phyloP scores from a whole-genome alignment of 2,797 vertebrate species.

The Cryptoblepharus egeriae region DNA sequence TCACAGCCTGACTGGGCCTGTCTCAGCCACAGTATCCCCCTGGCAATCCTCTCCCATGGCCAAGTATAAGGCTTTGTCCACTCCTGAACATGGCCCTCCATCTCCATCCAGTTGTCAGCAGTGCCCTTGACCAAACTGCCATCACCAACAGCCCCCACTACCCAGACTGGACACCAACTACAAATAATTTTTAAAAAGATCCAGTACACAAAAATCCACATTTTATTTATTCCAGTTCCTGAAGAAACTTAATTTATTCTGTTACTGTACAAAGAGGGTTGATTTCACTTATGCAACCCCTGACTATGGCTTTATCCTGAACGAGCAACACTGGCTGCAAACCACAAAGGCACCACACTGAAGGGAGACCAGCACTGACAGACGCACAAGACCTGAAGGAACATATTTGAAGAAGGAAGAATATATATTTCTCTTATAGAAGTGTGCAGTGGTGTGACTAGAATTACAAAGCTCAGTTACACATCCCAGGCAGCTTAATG shows the following conservation, averaged over 20 bases:
- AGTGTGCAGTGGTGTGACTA: neutral
- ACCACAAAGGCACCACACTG: neutral
- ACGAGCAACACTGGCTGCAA: neutral
- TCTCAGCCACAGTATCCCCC: no score
- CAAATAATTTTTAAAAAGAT: neutral
- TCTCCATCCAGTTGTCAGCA: no score
- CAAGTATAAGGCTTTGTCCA: no score
- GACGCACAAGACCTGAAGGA: neutral
- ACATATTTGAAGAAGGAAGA: neutral
- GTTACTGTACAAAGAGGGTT: conserved; percentile 27
- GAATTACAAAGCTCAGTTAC: neutral
- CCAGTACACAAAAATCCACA: conserved; percentile 12
- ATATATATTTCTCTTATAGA: neutral
- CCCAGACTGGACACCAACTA: neutral
- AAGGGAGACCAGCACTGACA: neutral
- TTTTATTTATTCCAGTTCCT: conserved; percentile 34
- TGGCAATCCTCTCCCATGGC: no score
- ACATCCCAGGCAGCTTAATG: neutral
- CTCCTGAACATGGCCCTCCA: no score
- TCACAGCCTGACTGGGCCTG: no score
- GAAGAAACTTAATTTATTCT: conserved; percentile 3
- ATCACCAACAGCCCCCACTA: neutral
- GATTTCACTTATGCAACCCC: conserved; percentile 15
- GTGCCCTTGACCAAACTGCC: no score
- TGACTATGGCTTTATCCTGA: conserved; percentile 31